These are phyloP conservation scores for Brachyistius frenatus DNA, from an alignment of 2,113 vertebrate genomes.

Conservation along the genomic window DNA sequence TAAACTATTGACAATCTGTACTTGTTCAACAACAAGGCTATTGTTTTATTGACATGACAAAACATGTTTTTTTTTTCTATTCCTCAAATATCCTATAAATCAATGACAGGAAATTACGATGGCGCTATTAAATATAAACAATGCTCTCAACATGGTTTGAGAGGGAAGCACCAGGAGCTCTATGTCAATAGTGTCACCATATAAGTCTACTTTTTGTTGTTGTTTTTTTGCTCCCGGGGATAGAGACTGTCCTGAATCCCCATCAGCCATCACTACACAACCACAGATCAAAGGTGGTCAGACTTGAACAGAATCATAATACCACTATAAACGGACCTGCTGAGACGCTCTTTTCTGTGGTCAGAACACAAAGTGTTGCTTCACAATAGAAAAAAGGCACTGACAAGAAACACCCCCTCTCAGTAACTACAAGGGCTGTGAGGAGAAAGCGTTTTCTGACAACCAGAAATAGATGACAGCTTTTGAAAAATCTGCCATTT, in stretches of 20 bases:
- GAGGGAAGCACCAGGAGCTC: constrained; percentile 20
- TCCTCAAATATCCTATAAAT: neutral
- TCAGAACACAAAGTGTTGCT: neutral
- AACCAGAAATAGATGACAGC: constrained; percentile 12
- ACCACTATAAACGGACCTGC: neutral
- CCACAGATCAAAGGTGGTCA: constrained; percentile 17
- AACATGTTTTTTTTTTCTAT: too few species aligned
- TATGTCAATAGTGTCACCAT: constrained; percentile 1
- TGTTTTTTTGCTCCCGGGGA: constrained; percentile 33
- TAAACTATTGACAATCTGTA: neutral
- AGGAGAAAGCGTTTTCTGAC: neutral
- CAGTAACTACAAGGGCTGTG: neutral
- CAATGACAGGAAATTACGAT: neutral
- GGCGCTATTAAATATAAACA: neutral
- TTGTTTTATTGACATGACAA: neutral
- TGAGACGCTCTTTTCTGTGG: neutral
- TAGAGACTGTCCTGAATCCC: constrained; percentile 51
- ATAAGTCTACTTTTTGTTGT: constrained; percentile 33
- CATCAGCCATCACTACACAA: constrained; percentile 23
- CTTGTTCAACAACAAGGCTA: neutral
- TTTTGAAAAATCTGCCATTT: constrained; percentile 33
- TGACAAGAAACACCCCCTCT: neutral
- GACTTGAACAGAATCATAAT: constrained; percentile 34
- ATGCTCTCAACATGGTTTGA: constrained; percentile 22
- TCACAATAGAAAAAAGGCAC: neutral